phyloP scores from a whole-genome alignment of 2,797 vertebrate genomes.

The Poliocrania exsul region DNA sequence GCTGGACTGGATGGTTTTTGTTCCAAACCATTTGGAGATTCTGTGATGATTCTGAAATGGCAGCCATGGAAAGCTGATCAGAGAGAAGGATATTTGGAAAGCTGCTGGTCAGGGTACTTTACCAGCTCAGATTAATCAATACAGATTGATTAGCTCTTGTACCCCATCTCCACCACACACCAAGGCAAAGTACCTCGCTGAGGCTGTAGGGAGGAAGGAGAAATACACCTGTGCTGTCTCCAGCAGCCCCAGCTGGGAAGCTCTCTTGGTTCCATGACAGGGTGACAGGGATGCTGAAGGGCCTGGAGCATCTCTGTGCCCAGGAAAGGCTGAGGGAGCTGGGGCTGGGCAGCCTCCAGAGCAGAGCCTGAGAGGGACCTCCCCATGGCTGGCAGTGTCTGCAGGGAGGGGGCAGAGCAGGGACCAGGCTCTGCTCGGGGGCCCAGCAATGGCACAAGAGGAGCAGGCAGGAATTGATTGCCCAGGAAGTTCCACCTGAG shows the following conservation, averaged over 20 bases:
- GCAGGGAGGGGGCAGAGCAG: not conserved
- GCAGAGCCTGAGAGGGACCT: not conserved
- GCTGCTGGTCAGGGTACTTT: not conserved
- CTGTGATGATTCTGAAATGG: rapidly evolving
- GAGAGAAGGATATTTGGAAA: not conserved
- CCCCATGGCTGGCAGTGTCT: not conserved
- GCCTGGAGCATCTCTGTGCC: not conserved
- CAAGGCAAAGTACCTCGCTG: not conserved
- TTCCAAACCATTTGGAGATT: not conserved
- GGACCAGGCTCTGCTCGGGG: not conserved
- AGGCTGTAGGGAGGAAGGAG: not conserved
- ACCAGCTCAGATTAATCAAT: not conserved
- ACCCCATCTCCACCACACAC: not conserved
- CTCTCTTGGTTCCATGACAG: not conserved
- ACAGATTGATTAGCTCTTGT: not conserved
- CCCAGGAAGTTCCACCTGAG: not conserved
- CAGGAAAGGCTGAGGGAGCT: not conserved
- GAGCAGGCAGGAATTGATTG: not conserved
- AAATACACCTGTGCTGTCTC: not conserved
- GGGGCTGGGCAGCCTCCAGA: not conserved
- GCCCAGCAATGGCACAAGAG: not conserved
- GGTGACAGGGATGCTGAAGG: not conserved
- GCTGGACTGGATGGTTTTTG: not conserved
- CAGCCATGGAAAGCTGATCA: no score
- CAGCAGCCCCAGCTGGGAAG: not conserved